phyloP scores from a whole-genome alignment of 2,888 invertebrate genomes.

The Catocala nupta region DNA sequence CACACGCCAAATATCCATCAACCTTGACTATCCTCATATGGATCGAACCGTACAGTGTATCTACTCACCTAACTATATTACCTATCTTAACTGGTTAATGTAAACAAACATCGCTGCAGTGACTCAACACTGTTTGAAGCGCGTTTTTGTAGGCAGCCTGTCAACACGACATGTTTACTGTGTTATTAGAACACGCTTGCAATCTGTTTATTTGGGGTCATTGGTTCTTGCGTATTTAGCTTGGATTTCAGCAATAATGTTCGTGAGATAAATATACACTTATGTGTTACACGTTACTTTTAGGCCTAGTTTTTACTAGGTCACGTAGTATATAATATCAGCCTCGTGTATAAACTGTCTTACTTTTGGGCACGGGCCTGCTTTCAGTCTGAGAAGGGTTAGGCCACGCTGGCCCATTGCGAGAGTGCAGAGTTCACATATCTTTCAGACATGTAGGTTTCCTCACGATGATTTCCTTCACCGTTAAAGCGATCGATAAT shows the following conservation, averaged over 20 bases:
- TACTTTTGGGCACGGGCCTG: too few species aligned
- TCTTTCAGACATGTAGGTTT: too few species aligned
- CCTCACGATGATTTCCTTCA: too few species aligned
- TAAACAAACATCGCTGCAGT: constrained; percentile 51
- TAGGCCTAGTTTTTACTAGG: too few species aligned
- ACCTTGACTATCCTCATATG: not conserved
- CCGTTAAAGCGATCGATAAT: too few species aligned
- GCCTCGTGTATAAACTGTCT: too few species aligned
- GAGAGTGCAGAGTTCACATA: too few species aligned
- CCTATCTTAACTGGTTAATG: constrained; percentile 44
- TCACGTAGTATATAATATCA: too few species aligned
- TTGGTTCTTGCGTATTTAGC: constrained; percentile 5
- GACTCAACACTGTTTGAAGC: constrained; percentile 35
- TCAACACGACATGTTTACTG: constrained; percentile 34
- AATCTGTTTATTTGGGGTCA: constrained; percentile 21
- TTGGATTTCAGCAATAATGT: constrained; percentile 1
- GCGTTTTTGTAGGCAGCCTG: constrained; percentile 40
- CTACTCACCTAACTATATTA: constrained; percentile 33
- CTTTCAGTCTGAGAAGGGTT: too few species aligned
- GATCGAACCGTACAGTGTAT: constrained; percentile 6
- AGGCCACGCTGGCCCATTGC: too few species aligned
- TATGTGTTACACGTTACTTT: not conserved
- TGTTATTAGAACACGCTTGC: constrained; percentile 34
- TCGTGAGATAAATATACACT: not conserved
- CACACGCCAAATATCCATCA: not conserved